Conservation (phyloP, 2,797 vertebrate genomes). For the Sparus aurata region DNA sequence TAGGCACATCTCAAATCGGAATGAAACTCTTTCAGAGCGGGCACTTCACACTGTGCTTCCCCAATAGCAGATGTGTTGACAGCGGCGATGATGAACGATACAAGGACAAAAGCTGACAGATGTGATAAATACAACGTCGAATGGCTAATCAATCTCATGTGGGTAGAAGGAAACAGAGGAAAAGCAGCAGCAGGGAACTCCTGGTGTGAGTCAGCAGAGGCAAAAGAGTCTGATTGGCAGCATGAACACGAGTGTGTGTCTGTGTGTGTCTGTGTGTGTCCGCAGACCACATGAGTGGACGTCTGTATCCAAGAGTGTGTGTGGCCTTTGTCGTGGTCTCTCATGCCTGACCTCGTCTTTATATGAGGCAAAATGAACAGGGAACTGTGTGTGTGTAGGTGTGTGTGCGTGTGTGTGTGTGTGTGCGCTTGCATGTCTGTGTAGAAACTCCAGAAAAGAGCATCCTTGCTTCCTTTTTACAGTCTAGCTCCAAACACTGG, state of each 20-base stretch:
- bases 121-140: constrained; percentile 73
- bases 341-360: constrained; percentile 47
- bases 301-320: constrained; percentile 27
- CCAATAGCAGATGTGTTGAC: constrained; percentile 62
- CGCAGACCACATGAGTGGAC: constrained; percentile 4
- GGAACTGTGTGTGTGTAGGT: neutral
- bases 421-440: constrained; percentile 4
- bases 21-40: constrained; percentile 53
- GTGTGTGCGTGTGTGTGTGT: neutral
- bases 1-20: constrained; percentile 44
- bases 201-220: constrained; percentile 65
- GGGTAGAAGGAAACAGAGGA: constrained; percentile 54
- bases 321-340: constrained; percentile 46
- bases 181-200: constrained; percentile 64
- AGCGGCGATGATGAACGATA: constrained; percentile 72
- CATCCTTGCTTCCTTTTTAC: constrained; percentile 23
- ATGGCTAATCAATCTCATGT: constrained; percentile 78
- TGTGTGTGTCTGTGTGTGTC: constrained; percentile 14
- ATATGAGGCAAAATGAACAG: constrained; percentile 48
- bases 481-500: constrained; percentile 48
- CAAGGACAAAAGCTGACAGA: constrained; percentile 74
- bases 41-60: constrained; percentile 51
- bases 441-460: constrained; percentile 9
- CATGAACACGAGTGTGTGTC: neutral
- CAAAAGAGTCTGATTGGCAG: constrained; percentile 61